Conservation (phyloP, 2,113 vertebrate genomes). For the Rhinolophus ferrumequinum region DNA sequence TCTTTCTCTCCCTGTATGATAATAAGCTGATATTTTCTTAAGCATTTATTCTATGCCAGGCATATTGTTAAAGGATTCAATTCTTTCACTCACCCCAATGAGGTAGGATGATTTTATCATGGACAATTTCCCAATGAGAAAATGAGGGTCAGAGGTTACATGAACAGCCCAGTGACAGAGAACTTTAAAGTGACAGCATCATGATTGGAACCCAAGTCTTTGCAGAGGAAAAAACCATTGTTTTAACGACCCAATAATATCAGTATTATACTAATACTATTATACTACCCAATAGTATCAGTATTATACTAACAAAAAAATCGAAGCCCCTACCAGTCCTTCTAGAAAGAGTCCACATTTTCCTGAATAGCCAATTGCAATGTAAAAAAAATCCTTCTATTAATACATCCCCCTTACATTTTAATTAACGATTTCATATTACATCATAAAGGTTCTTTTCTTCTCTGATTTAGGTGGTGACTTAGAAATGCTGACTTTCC, state of each 20-base stretch:
- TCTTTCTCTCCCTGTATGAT: neutral
- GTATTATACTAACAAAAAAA: neutral
- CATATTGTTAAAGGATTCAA: neutral
- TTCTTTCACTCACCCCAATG: neutral
- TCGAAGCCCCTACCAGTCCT: neutral
- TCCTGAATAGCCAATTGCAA: neutral
- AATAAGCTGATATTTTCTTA: neutral
- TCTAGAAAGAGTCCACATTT: neutral
- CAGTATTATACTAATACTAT: neutral
- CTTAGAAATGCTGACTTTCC: neutral
- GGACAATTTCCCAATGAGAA: neutral
- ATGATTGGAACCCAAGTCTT: neutral
- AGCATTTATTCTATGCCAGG: neutral
- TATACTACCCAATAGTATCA: neutral
- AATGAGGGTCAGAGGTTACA: neutral
- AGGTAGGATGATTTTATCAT: neutral
- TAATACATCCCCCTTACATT: neutral
- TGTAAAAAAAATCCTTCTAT: neutral
- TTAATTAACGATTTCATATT: neutral
- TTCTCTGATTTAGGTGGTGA: neutral
- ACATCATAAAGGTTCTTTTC: neutral
- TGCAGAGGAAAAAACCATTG: neutral
- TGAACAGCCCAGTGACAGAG: neutral
- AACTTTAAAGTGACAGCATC: neutral
- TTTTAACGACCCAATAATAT: neutral